A percentile compares a stretch with the other conserved stretches of the same genome.
These are phyloP conservation scores for Eubucco bourcierii DNA, from an alignment of 2,113 vertebrate species.

Conservation along the genomic window DNA sequence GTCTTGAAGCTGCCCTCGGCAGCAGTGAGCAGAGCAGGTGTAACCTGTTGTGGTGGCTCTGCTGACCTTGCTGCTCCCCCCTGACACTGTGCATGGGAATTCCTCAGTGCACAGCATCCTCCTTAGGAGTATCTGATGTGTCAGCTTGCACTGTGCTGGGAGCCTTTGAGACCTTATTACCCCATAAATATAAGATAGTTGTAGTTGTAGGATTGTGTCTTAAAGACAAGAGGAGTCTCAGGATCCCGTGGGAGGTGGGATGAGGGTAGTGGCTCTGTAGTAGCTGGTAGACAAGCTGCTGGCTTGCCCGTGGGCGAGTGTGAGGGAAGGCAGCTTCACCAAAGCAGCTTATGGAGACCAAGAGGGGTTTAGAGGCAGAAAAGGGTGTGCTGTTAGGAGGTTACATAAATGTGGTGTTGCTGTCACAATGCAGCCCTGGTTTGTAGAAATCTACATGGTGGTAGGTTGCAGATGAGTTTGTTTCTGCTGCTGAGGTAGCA, in stretches of 20 bases:
- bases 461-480: accelerated
- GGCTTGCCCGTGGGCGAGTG: neutral
- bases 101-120: neutral
- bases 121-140: neutral
- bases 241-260: constrained; percentile 37
- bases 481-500: neutral
- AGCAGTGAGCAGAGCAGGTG: neutral
- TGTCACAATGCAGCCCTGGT: accelerated
- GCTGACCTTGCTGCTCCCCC: neutral
- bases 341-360: constrained; percentile 22
- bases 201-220: constrained; percentile 24
- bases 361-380: neutral
- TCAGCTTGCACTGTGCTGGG: neutral
- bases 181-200: neutral
- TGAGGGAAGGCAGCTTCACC: constrained; percentile 16
- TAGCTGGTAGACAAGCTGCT: constrained; percentile 38
- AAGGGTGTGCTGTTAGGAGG: neutral
- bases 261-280: constrained; percentile 41
- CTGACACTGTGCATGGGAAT: neutral
- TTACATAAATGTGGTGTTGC: neutral
- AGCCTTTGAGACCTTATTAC: neutral
- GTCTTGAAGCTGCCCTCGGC: neutral
- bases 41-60: neutral
- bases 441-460: neutral
- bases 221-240: neutral